Evolutionary conservation across 2,888 invertebrate species (phyloP).

Genomic region (Drosophila colorata): DNA sequence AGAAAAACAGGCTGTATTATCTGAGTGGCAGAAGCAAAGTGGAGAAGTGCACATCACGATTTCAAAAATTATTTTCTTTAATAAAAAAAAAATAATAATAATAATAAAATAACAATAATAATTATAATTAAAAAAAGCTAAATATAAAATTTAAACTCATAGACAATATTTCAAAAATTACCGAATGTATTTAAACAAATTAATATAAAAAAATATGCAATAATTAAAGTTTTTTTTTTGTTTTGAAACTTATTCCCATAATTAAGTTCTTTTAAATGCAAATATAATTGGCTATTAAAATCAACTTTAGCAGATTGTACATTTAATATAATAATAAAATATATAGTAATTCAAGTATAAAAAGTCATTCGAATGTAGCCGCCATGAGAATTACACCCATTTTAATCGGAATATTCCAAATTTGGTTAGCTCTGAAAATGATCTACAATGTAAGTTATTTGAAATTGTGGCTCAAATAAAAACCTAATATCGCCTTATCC

Average conservation of each 20-base stretch:
- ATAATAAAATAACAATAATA: no score
- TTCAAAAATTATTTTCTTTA: no score
- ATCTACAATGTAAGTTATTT: not conserved
- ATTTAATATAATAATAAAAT: not conserved
- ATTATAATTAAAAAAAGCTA: no score
- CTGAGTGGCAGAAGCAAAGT: no score
- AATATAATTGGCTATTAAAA: not conserved
- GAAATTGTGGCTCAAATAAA: not conserved
- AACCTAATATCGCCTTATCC: not conserved
- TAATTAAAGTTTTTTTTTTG: no score
- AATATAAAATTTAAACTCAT: no score
- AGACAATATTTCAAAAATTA: no score
- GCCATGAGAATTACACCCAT: constrained; percentile 2
- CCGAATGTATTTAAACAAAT: no score
- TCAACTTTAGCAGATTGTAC: constrained; percentile 1
- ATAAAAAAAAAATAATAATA: no score
- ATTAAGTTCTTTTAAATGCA: not conserved
- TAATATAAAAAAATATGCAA: no score
- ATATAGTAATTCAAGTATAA: not conserved
- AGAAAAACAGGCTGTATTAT: not conserved
- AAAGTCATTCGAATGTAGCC: not conserved
- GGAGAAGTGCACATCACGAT: no score
- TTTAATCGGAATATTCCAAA: not conserved
- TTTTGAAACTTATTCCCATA: not conserved
- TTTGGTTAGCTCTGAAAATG: not conserved